Evolutionary conservation across 2,797 vertebrate species (phyloP).

Genomic region (Lepus townsendii): DNA sequence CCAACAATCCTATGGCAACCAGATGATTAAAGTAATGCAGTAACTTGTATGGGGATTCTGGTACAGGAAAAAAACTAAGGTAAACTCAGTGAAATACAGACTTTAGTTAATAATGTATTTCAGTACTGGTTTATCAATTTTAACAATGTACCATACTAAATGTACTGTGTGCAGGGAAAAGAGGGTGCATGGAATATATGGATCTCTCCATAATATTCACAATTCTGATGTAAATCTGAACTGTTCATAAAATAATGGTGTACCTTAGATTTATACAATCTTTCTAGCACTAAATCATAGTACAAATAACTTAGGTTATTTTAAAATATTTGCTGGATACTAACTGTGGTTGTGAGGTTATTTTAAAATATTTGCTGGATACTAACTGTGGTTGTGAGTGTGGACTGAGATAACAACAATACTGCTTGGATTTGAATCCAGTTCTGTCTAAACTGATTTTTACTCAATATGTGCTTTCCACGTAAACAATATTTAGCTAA

Average conservation of each 20-base stretch:
- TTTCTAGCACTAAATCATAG: neutral
- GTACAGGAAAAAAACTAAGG: neutral
- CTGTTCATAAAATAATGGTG: constrained; percentile 25
- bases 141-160: neutral
- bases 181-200: accelerated
- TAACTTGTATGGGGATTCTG: neutral
- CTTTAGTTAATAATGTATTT: neutral
- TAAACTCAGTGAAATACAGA: neutral
- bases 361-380: neutral
- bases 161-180: neutral
- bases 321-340: neutral
- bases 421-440: neutral
- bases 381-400: neutral
- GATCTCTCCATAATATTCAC: neutral
- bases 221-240: neutral
- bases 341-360: neutral
- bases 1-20: neutral
- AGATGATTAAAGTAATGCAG: neutral
- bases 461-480: neutral
- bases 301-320: neutral
- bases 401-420: neutral
- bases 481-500: neutral
- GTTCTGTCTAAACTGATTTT: neutral
- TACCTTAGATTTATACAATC: neutral
- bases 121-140: neutral